Evolutionary conservation across 2,888 invertebrate genomes (phyloP).

Genomic region (Andrena camellia): DNA sequence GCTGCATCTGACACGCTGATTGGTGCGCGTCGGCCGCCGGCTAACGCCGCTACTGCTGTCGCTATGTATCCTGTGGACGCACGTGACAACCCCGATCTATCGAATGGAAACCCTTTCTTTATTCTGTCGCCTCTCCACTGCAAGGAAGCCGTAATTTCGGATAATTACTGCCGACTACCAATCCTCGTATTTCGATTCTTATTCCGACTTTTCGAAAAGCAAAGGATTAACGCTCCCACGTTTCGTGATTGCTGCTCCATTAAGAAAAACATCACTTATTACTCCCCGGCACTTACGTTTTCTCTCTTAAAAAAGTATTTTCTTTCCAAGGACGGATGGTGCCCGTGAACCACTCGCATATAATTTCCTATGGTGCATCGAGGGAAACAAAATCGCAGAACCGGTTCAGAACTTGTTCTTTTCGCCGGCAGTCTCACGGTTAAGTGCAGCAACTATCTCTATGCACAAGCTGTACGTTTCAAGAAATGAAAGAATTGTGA

Average conservation of each 20-base stretch:
- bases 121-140: neutral
- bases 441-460: conserved; percentile 35
- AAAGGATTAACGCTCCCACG: neutral
- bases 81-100: conserved; percentile 54
- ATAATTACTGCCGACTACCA: neutral
- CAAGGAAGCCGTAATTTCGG: conserved; percentile 9
- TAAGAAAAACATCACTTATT: too few species aligned
- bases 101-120: conserved; percentile 38
- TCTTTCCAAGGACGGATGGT: too few species aligned
- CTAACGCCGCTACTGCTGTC: neutral
- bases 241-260: neutral
- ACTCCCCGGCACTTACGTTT: too few species aligned
- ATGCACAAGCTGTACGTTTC: neutral
- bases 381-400: conserved; percentile 45
- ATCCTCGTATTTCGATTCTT: neutral
- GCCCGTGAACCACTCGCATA: conserved; percentile 13
- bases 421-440: conserved; percentile 28
- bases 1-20: conserved; percentile 20
- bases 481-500: neutral
- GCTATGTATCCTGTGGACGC: conserved; percentile 3
- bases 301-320: too few species aligned
- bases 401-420: conserved; percentile 63
- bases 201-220: neutral
- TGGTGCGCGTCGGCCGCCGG: conserved; percentile 24
- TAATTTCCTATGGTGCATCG: conserved; percentile 27